phyloP scores from a whole-genome alignment of 2,113 vertebrate genomes.

The Larimichthys crocea region DNA sequence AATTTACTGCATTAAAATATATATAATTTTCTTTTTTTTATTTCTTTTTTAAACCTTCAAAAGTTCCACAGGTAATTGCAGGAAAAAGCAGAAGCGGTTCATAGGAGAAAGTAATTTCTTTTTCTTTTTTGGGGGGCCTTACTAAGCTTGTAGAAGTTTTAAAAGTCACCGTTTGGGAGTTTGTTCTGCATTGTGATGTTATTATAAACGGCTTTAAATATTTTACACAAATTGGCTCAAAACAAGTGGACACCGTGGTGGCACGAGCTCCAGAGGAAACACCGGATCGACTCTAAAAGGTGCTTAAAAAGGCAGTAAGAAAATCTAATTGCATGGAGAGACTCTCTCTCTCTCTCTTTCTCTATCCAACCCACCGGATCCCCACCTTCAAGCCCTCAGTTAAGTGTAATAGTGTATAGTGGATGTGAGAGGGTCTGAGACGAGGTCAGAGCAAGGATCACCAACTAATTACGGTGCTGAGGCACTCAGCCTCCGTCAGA shows the following conservation, averaged over 20 bases:
- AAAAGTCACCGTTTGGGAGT: conserved; percentile 20
- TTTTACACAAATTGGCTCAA: conserved; percentile 26
- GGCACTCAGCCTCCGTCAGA: conserved; percentile 71
- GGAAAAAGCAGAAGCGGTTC: conserved; percentile 23
- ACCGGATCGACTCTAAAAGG: conserved; percentile 16
- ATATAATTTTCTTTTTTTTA: background rate
- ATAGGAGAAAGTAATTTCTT: background rate
- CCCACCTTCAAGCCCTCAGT: conserved; percentile 47
- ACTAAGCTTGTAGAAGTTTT: conserved; percentile 14
- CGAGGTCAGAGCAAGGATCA: conserved; percentile 73
- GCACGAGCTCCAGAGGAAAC: conserved; percentile 3
- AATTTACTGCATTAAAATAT: conserved; percentile 60
- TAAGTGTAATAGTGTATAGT: conserved; percentile 61
- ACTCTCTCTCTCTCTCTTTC: conserved; percentile 27
- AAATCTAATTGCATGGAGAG: conserved; percentile 59
- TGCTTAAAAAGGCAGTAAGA: conserved; percentile 54
- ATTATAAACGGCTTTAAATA: conserved; percentile 35
- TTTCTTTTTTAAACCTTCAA: conserved; percentile 1
- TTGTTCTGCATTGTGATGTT: conserved; percentile 31
- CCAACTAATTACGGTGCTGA: conserved; percentile 73
- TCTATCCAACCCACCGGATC: conserved; percentile 24
- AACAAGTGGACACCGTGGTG: conserved; percentile 23
- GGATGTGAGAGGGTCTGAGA: conserved; percentile 69
- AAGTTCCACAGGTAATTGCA: conserved; percentile 42
- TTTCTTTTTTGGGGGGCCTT: background rate